Evolutionary conservation across 1,140 invertebrate species (phyloP), one percentile per base, ranked within the genome.

Genomic region (Anastrepha ludens): DNA sequence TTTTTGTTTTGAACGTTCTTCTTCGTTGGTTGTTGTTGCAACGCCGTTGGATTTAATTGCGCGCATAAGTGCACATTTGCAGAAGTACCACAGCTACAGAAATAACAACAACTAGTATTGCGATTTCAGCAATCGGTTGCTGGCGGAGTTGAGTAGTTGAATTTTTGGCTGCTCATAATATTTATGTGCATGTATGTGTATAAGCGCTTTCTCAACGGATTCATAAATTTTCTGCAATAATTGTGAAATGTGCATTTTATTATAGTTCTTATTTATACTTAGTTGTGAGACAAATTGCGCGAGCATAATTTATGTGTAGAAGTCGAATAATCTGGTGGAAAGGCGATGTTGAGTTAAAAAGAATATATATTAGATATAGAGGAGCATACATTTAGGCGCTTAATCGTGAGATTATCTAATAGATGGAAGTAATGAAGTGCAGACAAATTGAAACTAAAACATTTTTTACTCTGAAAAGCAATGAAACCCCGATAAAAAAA

Each of bases 211-310:
- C 90, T 87, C 87, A 90, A 90, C 89, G 88, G 88, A 90, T 89
- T 91, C 90, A 91, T 91, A 91, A 91, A 90, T 91, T 90, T 90
- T 50, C 55, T 88, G 90, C 90, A 89, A 89, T 89, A 91, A 91
- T 90, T 89, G 88, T 89, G 89, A 88, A 90, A 88, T 90, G 87
- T 89, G 87, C 89, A 90, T 89, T 89, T 87, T 88, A 89, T 89
- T 90, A 90, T 89, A 55, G 74, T 55, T 81, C 7, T 55, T 74
- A 47, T 81, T 81, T 81, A 88, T 87, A 89, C 44, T 44, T 67
- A 86, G 62, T 85, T 59, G 81, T 29, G 64, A 29, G 74, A 81
- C 74, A 81, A 81, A 81, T 81, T 81, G 47, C 47, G 74, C 74
- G 74, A 55, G 20, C 2, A n/a, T 20, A 20, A 81, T 81, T 58